These are phyloP conservation scores for Nothoprocta pentlandii DNA, from an alignment of 2,113 vertebrate species.

Conservation along the genomic window DNA sequence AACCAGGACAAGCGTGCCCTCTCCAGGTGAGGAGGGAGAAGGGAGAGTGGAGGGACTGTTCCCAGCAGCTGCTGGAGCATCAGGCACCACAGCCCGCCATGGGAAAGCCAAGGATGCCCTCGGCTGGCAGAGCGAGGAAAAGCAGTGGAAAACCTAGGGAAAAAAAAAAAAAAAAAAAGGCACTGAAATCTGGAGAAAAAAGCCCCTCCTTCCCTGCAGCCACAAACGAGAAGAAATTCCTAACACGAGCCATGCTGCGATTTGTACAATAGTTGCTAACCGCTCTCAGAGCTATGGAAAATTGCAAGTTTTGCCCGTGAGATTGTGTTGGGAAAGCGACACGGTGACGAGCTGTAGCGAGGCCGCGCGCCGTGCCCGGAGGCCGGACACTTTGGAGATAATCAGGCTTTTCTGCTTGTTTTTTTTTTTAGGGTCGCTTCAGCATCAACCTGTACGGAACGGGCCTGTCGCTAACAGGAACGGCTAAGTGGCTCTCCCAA, in stretches of 20 bases:
- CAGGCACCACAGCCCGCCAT: background rate
- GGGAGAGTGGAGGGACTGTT: background rate
- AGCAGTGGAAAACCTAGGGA: background rate
- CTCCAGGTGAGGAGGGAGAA: conserved; percentile 29
- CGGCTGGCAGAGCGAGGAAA: background rate
- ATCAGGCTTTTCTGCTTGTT: background rate
- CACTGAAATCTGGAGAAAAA: background rate
- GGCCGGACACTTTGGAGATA: background rate
- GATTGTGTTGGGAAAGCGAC: conserved; percentile 55
- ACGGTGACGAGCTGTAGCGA: background rate
- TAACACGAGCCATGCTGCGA: background rate
- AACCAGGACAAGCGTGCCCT: conserved; percentile 38
- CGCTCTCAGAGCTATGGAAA: background rate
- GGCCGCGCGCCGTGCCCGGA: background rate
- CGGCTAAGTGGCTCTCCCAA: conserved; percentile 89
- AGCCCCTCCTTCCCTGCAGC: background rate
- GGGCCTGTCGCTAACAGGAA: conserved; percentile 84
- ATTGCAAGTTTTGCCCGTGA: background rate
- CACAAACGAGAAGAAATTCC: conserved; percentile 2
- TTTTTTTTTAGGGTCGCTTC: conserved; percentile 87
- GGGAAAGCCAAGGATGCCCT: conserved; percentile 42
- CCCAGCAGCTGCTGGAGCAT: background rate
- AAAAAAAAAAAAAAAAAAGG: background rate
- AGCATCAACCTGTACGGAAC: conserved; percentile 93
- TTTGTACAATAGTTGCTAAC: background rate